Evolutionary conservation across 1,140 invertebrate species (phyloP).

Genomic region (Hylaeus anthracinus): DNA sequence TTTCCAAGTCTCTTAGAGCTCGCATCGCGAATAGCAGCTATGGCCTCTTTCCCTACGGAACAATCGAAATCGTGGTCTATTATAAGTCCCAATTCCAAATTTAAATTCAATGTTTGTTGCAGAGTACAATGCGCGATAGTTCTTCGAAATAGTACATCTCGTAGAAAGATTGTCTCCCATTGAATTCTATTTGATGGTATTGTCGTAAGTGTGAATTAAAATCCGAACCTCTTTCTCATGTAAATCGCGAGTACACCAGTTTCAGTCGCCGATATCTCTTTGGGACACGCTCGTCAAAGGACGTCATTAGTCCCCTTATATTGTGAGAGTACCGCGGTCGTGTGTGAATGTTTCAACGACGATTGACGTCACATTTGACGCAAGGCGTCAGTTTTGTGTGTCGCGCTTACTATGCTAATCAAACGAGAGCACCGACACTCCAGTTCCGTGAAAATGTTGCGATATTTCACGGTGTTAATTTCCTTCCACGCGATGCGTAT

Average conservation of each 20-base stretch:
- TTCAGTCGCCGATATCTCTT: neutral
- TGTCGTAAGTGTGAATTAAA: neutral
- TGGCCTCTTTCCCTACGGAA: neutral
- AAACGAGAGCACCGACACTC: conserved; percentile 8
- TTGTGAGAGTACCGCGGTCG: too few species aligned
- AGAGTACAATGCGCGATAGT: neutral
- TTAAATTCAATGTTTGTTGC: neutral
- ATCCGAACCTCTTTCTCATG: neutral
- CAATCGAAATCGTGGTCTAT: neutral
- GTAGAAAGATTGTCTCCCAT: neutral
- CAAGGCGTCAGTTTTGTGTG: conserved; percentile 36
- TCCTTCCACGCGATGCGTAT: neutral
- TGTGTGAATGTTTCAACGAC: conserved; percentile 39
- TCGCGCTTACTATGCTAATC: conserved; percentile 30
- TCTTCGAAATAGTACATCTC: neutral
- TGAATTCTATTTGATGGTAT: neutral
- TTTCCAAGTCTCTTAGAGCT: too few species aligned
- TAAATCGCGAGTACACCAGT: conserved; percentile 7
- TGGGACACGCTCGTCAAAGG: neutral
- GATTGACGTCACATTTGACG: conserved; percentile 56
- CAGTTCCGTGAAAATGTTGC: conserved; percentile 39
- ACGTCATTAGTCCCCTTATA: neutral
- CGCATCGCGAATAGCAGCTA: neutral
- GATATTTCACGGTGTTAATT: conserved; percentile 19
- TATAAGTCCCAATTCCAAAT: neutral